Evolutionary conservation across 1,140 invertebrate species (phyloP), one percentile per base, ranked within the genome.

Genomic region (Sminthurinus signatus): DNA sequence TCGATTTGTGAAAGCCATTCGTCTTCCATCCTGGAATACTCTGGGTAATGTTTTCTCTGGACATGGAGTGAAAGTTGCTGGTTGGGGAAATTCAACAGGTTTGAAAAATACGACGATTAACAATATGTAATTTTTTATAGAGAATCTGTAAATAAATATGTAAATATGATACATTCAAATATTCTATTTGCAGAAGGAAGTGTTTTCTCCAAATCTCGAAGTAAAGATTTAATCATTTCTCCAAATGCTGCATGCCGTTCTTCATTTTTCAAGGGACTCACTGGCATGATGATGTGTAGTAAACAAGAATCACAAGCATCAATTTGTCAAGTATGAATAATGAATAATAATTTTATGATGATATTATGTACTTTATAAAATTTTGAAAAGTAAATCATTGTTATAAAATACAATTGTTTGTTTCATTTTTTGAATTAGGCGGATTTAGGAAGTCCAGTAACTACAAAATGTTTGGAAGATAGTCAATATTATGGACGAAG

Each of bases 381-480:
- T n/a, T 50, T 5, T 36, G 32, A 36, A 36, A 36, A 8, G 32
- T 8, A 8, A 8, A 8, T 36, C 32, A 36, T 36, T 8, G 19
- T 23, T 12, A 54, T 5, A 15, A 19, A 36, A 8, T 23, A 3
- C 28, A 58, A n/a, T 43, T n/a, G 12, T 43, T n/a, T 8, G 19
- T 54, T 25, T 54, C 19, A 2, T 54, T 28, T 17, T 28, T 17
- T 25, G 27, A 23, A 23, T 23, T 54, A 58, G 55, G 32, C 39
- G 4, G 55, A 58, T 39, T 14, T 17, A 8, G 55, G 55, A 36
- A 58, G 55, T 19, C 55, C 55, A 21, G 10, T 58, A 19, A 43
- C 55, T 3, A 58, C 55, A 36, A 32, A 12, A 29, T 58, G 55
- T 39, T 15, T n/a, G 31, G 55, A 19, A 12, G 31, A 19, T 23